Percentiles rank a stretch among this genome's conserved stretches.
Conservation (phyloP, 2,888 invertebrate species). For the Ashinkailepas kermadecensis region DNA sequence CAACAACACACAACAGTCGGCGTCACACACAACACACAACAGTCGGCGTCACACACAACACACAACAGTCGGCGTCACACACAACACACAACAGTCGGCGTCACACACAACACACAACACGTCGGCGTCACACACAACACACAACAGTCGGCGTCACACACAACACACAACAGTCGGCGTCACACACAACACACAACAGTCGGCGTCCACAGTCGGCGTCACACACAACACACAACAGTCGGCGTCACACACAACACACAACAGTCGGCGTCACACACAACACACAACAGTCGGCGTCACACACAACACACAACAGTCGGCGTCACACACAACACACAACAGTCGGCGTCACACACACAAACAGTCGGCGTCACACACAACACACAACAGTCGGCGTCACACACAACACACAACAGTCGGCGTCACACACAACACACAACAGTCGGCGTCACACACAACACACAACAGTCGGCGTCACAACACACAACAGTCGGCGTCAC, state of each 20-base stretch:
- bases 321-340: too few relatives aligned
- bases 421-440: slow-evolving; percentile 25
- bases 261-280: too few relatives aligned
- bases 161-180: background rate
- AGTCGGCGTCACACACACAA: too few relatives aligned
- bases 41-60: slow-evolving; percentile 16
- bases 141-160: background rate
- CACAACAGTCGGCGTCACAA: background rate
- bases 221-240: background rate
- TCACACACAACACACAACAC: background rate
- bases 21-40: slow-evolving; percentile 50
- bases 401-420: too few relatives aligned
- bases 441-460: background rate
- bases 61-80: slow-evolving; percentile 3
- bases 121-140: background rate
- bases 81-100: background rate
- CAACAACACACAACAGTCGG: slow-evolving; percentile 62
- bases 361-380: background rate
- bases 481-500: background rate
- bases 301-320: too few relatives aligned
- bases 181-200: background rate
- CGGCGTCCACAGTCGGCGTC: too few relatives aligned
- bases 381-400: slow-evolving; percentile 76
- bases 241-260: too few relatives aligned
- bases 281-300: too few relatives aligned